A percentile compares a stretch with the other conserved stretches of the same genome.
These are phyloP conservation scores for Hydroisotoma schaefferi DNA, from an alignment of 2,888 invertebrate species.

Conservation along the genomic window DNA sequence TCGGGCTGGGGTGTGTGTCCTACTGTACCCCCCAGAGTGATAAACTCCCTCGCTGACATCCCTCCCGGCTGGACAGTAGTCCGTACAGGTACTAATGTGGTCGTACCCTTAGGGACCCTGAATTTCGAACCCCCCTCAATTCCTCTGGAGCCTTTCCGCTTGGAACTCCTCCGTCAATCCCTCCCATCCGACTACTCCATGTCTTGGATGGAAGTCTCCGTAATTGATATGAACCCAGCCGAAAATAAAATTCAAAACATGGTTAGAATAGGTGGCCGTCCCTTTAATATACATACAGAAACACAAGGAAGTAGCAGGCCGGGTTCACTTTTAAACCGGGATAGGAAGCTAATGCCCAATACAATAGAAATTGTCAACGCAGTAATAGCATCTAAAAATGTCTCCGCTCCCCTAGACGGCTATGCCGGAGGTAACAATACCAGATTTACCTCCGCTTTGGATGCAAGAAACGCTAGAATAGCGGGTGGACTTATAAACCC, in stretches of 20 bases:
- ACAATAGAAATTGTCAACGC: neutral
- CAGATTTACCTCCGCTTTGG: neutral
- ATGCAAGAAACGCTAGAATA: neutral
- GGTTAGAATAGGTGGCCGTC: neutral
- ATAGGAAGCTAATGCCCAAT: neutral
- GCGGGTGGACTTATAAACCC: neutral
- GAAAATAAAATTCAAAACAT: too few relatives aligned
- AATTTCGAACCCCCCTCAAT: neutral
- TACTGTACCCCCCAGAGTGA: neutral
- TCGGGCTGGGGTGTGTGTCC: too few relatives aligned
- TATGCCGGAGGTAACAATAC: neutral
- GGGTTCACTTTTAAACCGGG: neutral
- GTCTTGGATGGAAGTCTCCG: neutral
- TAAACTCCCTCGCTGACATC: conserved; percentile 2
- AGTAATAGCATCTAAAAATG: neutral
- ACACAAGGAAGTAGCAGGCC: neutral
- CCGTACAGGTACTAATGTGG: neutral
- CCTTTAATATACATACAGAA: neutral
- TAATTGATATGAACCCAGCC: neutral
- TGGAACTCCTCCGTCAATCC: neutral
- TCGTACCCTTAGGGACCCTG: neutral
- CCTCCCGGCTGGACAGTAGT: neutral
- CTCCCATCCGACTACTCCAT: neutral
- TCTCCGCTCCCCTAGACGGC: neutral
- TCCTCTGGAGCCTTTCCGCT: neutral